A percentile compares a stretch with the other conserved stretches of the same genome.
phyloP scores from a whole-genome alignment of 2,797 vertebrate genomes.

The Chelmon rostratus region DNA sequence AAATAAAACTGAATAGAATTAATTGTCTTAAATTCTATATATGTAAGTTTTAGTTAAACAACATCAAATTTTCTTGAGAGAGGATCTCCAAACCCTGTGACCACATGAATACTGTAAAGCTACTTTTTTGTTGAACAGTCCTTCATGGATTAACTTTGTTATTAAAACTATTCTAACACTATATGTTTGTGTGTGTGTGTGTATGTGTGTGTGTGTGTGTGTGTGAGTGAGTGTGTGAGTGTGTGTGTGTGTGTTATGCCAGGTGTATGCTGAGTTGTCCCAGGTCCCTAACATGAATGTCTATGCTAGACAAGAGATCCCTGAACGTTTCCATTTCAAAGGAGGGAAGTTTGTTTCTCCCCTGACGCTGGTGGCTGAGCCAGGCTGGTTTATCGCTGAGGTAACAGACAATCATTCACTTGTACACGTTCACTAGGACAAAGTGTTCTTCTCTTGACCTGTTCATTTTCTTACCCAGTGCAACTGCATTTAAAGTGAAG shows the following conservation, averaged over 20 bases:
- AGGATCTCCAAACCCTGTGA: too few relatives aligned
- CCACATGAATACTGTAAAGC: too few relatives aligned
- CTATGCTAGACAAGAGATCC: conserved; percentile 88
- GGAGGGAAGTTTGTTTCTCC: conserved; percentile 93
- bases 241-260: conserved; percentile 25
- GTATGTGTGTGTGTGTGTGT: too few relatives aligned
- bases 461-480: not conserved
- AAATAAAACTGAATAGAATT: too few relatives aligned
- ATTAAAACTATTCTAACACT: too few relatives aligned
- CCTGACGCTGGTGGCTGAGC: conserved; percentile 92
- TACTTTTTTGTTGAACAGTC: too few relatives aligned
- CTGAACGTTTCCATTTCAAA: conserved; percentile 91
- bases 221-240: conserved; percentile 16
- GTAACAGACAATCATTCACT: conserved; percentile 76
- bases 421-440: not conserved
- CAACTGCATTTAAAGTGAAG: not conserved
- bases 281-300: conserved; percentile 88
- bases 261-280: conserved; percentile 89
- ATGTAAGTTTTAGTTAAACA: too few relatives aligned
- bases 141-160: too few relatives aligned
- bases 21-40: too few relatives aligned
- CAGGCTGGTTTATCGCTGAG: conserved; percentile 95
- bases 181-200: too few relatives aligned
- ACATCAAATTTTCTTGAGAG: too few relatives aligned
- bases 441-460: not conserved